These are phyloP conservation scores for Leptinotarsa undecemlineata DNA, from an alignment of 1,140 invertebrate genomes.

Conservation along the genomic window DNA sequence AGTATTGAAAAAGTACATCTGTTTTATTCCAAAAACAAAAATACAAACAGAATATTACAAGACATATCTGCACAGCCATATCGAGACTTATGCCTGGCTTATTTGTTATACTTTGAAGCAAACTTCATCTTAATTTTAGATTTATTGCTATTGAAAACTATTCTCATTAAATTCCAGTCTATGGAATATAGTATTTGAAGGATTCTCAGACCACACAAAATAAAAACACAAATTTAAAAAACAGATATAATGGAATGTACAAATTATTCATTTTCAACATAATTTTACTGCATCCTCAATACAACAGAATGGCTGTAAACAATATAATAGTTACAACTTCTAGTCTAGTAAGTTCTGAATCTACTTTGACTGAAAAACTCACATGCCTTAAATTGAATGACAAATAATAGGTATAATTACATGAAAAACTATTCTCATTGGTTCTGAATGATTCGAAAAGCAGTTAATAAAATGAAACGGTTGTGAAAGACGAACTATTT, in stretches of 20 bases:
- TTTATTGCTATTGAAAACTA: too few relatives aligned
- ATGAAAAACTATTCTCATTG: conserved; percentile 29
- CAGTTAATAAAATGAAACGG: conserved; percentile 28
- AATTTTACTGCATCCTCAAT: conserved; percentile 49
- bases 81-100: too few relatives aligned
- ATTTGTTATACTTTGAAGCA: too few relatives aligned
- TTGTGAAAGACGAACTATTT: background rate
- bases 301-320: conserved; percentile 43
- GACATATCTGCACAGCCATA: too few relatives aligned
- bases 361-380: conserved; percentile 29
- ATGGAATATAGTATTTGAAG: too few relatives aligned
- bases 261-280: conserved; percentile 51
- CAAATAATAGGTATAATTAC: conserved; percentile 30
- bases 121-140: too few relatives aligned
- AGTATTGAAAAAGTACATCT: too few relatives aligned
- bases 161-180: too few relatives aligned
- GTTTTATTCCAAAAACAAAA: too few relatives aligned
- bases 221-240: conserved; percentile 47
- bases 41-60: too few relatives aligned
- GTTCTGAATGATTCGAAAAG: too few relatives aligned
- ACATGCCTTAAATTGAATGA: conserved; percentile 21
- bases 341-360: conserved; percentile 9
- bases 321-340: conserved; percentile 39
- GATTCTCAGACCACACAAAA: conserved; percentile 10
- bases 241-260: conserved; percentile 52